phyloP scores from a whole-genome alignment of 1,140 invertebrate species.

The Drosophila ananassae region DNA sequence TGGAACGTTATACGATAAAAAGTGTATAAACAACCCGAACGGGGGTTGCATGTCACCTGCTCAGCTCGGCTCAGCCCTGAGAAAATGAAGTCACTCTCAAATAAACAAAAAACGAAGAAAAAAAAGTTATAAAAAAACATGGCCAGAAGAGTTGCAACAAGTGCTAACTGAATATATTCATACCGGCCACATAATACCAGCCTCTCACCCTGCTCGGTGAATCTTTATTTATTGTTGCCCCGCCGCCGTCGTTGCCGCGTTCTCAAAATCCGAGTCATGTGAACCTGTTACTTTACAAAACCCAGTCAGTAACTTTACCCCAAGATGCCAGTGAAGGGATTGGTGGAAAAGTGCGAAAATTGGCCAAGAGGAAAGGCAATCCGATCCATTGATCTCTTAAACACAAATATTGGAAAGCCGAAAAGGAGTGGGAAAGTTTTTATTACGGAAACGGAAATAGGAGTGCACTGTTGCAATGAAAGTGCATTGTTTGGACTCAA shows the following conservation, averaged over 20 bases:
- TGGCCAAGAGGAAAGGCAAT: slow-evolving; percentile 1
- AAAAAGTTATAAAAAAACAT: not conserved
- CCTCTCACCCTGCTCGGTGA: slow-evolving; percentile 43
- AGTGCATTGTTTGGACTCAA: not conserved
- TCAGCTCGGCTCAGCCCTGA: slow-evolving; percentile 44
- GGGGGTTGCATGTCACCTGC: slow-evolving; percentile 71
- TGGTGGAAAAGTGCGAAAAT: slow-evolving; percentile 20
- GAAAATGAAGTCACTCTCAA: slow-evolving; percentile 74
- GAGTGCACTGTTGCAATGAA: not conserved
- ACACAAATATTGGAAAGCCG: slow-evolving; percentile 3
- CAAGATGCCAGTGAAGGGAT: not conserved
- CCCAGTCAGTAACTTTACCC: not conserved
- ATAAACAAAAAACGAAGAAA: slow-evolving; percentile 36
- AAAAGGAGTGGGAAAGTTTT: not conserved
- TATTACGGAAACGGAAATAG: slow-evolving; percentile 3
- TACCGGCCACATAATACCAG: slow-evolving; percentile 46
- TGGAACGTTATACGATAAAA: slow-evolving; percentile 76
- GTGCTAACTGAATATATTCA: slow-evolving; percentile 77
- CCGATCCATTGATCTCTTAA: not conserved
- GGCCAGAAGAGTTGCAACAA: slow-evolving; percentile 71
- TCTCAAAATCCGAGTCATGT: slow-evolving; percentile 66
- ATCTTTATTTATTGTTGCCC: slow-evolving; percentile 56
- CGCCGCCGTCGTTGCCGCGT: slow-evolving; percentile 42
- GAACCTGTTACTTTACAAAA: slow-evolving; percentile 44
- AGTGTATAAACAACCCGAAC: slow-evolving; percentile 63